Base-by-base conservation (phyloP, 92 coral and sea anemone genomes). In the Bergia puertoricense region DNA sequence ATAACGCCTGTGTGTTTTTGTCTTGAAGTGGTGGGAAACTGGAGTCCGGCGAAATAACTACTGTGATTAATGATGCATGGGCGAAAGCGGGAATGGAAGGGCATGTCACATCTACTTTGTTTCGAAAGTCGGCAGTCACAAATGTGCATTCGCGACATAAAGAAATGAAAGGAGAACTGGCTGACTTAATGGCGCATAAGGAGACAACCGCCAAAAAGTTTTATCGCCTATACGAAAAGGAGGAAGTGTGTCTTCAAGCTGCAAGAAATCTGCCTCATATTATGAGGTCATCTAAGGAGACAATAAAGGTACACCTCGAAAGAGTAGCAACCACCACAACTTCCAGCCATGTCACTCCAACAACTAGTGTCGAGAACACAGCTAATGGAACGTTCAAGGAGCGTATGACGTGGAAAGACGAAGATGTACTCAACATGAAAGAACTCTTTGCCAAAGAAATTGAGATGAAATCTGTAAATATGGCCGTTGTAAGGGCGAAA, bases 111-210 rank as follows among this genome's bases (percentile, higher is more conserved):
- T 30, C 30, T 30, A 30, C 30, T 30, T 30, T 30, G 30, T 30
- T 30, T 30, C 30, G 30, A 30, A 30, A 30, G 30, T 30, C 30
- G 30, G 30, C 30, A 30, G 30, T 30, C 30, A 30, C 30, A 30
- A 30, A 30, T 30, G 30, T 30, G 30, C 30, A 30, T 30, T 30
- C 30, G 30, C 30, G 30, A 30, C 30, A 30, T 30, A 30, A 30
- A 30, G 30, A 30, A 30, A 30, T 30, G 30, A 30, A 30, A 30
- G 30, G 30, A 10, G 89, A 90, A 22, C 66, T 90, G 56, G 92
- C 90, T 7, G 85, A 85, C 69, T 78, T 90, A 36, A 86, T 86
- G 90, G 92, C 85, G 13, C 92, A 90, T 77, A 85, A 86, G 44
- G 86, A 76, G 75, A 43, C 86, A 23, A 90, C 92, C 16, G 92